A percentile compares a stretch with the other conserved stretches of the same genome.
Conservation (phyloP, 2,797 vertebrate species). For the Prionace glauca region DNA sequence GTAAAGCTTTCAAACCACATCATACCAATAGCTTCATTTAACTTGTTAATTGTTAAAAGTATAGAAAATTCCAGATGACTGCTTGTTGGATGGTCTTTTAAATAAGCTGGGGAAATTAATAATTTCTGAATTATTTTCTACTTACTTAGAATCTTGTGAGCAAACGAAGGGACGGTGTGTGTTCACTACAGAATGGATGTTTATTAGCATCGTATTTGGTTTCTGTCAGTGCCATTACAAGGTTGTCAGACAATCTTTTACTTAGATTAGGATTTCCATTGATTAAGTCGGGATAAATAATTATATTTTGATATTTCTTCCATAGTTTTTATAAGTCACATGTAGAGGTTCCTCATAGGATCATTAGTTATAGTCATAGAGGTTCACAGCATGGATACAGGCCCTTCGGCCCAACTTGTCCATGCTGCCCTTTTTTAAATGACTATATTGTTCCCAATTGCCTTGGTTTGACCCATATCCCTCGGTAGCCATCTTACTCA, state of each 20-base stretch:
- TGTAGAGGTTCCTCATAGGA: background rate
- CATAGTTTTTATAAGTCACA: background rate
- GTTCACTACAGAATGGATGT: background rate
- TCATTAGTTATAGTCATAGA: background rate
- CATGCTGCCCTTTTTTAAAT: no score
- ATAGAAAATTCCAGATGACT: background rate
- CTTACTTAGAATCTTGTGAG: background rate
- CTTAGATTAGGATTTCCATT: background rate
- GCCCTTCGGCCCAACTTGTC: no score
- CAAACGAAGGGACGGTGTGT: background rate
- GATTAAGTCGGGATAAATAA: background rate
- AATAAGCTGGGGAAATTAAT: background rate
- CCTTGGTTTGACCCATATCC: no score
- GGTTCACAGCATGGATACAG: no score
- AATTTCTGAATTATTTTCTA: background rate
- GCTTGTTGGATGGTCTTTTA: no score
- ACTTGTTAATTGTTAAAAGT: background rate
- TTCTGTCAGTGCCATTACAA: background rate
- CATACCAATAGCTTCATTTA: background rate
- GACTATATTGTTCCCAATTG: no score
- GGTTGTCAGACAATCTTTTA: background rate
- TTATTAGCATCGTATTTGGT: background rate
- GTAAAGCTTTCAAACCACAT: background rate
- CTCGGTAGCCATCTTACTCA: no score
- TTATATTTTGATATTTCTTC: background rate